Percentiles rank a stretch among this genome's conserved stretches.
Evolutionary conservation across 2,113 vertebrate genomes (phyloP).

Genomic region (Anoplopoma fimbria): DNA sequence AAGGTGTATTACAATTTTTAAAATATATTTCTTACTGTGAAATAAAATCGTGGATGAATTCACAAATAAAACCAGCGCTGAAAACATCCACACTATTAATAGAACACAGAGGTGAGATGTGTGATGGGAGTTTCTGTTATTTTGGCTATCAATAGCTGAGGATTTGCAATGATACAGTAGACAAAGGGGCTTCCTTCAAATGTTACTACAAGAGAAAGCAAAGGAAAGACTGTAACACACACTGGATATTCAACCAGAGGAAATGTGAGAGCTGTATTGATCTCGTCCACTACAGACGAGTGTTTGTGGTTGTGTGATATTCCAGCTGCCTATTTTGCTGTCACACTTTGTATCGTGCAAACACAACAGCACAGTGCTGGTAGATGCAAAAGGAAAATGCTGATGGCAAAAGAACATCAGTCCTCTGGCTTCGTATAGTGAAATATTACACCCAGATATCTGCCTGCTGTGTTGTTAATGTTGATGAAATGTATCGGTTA

Average conservation of each 20-base stretch:
- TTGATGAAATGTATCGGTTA: neutral
- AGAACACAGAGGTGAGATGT: neutral
- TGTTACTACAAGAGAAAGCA: neutral
- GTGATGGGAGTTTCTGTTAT: neutral
- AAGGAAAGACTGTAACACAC: constrained; percentile 14
- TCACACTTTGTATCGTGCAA: constrained; percentile 40
- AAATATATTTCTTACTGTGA: neutral
- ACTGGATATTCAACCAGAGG: constrained; percentile 30
- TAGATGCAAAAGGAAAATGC: constrained; percentile 19
- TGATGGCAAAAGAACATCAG: constrained; percentile 1
- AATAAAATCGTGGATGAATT: neutral
- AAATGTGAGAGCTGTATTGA: constrained; percentile 69
- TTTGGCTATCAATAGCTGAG: neutral
- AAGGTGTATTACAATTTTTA: neutral
- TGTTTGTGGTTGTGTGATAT: constrained; percentile 52
- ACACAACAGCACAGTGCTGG: constrained; percentile 29
- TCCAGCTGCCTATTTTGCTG: constrained; percentile 20
- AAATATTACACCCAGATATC: constrained; percentile 32
- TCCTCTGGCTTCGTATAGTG: constrained; percentile 23
- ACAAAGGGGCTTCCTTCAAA: constrained; percentile 8
- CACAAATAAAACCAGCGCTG: neutral
- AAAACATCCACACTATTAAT: neutral
- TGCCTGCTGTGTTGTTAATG: neutral
- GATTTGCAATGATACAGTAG: neutral
- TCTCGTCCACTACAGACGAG: constrained; percentile 50